Evolutionary conservation across 1,140 invertebrate genomes (phyloP).

Genomic region (Neodiprion fabricii): DNA sequence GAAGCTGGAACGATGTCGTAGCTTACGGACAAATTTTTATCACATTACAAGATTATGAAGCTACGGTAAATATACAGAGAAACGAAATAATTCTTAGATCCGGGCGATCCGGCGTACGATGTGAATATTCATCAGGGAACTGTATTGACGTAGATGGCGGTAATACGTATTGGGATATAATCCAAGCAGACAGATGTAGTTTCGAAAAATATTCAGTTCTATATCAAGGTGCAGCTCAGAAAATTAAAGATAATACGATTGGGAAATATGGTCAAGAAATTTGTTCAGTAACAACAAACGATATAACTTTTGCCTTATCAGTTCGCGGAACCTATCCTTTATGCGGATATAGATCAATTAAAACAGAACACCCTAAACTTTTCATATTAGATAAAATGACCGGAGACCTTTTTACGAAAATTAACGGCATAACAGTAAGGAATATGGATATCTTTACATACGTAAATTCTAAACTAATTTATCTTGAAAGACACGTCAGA

Average conservation of each 20-base stretch:
- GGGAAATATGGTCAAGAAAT: neutral
- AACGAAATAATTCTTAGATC: neutral
- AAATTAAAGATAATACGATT: neutral
- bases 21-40: neutral
- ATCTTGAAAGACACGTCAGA: neutral
- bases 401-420: neutral
- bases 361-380: neutral
- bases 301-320: neutral
- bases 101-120: too few species aligned
- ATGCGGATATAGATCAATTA: neutral
- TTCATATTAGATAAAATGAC: neutral
- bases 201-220: neutral
- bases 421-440: neutral
- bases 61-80: neutral
- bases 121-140: too few species aligned
- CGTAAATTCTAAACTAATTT: neutral
- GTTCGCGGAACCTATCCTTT: neutral
- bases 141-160: too few species aligned
- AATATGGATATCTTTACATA: neutral
- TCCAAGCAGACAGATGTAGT: neutral
- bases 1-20: neutral
- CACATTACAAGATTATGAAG: neutral
- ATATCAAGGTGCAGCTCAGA: neutral
- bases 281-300: neutral
- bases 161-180: neutral